Percentiles rank a stretch among this genome's conserved stretches.
These are phyloP conservation scores for Jaculus jaculus DNA, from an alignment of 2,113 vertebrate genomes.

Conservation along the genomic window DNA sequence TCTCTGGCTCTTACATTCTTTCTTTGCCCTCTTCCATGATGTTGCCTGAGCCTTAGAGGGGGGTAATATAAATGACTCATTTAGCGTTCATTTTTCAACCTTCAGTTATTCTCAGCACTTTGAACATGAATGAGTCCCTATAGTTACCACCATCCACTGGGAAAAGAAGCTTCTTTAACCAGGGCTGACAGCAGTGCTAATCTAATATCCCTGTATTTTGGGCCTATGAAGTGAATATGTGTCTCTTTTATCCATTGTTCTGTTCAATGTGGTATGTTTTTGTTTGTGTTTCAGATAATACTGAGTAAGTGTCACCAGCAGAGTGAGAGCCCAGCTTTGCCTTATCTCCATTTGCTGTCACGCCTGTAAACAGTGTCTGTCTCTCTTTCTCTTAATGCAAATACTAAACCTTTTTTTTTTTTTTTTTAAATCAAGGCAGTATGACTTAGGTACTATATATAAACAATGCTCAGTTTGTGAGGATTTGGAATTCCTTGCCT, in stretches of 20 bases:
- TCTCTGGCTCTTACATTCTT: too few relatives aligned
- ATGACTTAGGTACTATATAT: background rate
- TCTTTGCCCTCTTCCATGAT: too few relatives aligned
- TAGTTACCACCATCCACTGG: too few relatives aligned
- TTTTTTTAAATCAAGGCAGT: conserved; percentile 11
- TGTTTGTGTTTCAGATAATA: background rate
- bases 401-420: background rate
- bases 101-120: too few relatives aligned
- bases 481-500: background rate
- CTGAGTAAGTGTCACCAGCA: background rate
- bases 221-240: background rate
- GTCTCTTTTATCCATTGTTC: conserved; percentile 3
- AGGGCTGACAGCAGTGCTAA: too few relatives aligned
- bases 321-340: background rate
- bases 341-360: background rate
- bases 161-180: too few relatives aligned
- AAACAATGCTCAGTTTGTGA: background rate
- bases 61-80: too few relatives aligned
- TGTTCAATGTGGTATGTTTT: background rate
- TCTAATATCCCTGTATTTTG: background rate
- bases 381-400: conserved; percentile 9
- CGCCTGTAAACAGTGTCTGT: background rate
- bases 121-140: too few relatives aligned
- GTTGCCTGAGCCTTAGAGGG: too few relatives aligned
- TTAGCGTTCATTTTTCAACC: too few relatives aligned